phyloP scores from a whole-genome alignment of 2,888 invertebrate species.

The Leptopilina drosophilae region DNA sequence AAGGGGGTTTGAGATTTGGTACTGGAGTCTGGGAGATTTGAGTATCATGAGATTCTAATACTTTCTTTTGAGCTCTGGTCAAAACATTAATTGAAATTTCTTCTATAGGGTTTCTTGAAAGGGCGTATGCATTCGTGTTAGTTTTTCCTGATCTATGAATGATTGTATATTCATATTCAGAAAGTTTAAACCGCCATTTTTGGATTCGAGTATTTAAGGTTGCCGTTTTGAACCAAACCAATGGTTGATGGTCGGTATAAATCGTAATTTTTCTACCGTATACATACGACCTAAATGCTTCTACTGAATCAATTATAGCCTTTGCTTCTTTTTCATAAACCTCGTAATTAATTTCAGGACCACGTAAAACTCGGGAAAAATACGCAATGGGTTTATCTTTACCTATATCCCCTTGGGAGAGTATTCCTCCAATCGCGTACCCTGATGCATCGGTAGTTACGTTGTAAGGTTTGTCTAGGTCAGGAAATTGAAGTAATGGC shows the following conservation, averaged over 20 bases:
- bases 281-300: background rate
- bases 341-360: background rate
- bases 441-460: slow-evolving; percentile 40
- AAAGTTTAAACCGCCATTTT: background rate
- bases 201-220: background rate
- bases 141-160: background rate
- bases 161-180: background rate
- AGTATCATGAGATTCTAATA: no score
- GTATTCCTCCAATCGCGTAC: slow-evolving; percentile 32
- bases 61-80: no score
- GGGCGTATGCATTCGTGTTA: background rate
- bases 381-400: background rate
- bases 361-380: background rate
- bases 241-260: background rate
- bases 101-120: no score
- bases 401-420: no score
- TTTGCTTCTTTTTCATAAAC: background rate
- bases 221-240: background rate
- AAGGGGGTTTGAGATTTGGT: no score
- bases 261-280: background rate
- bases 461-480: slow-evolving; percentile 36
- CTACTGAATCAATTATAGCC: background rate
- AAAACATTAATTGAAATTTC: no score
- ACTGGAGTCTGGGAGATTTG: no score
- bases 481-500: slow-evolving; percentile 32